Base-by-base conservation (phyloP, 2,113 vertebrate species). In the Lepisosteus oculatus region DNA sequence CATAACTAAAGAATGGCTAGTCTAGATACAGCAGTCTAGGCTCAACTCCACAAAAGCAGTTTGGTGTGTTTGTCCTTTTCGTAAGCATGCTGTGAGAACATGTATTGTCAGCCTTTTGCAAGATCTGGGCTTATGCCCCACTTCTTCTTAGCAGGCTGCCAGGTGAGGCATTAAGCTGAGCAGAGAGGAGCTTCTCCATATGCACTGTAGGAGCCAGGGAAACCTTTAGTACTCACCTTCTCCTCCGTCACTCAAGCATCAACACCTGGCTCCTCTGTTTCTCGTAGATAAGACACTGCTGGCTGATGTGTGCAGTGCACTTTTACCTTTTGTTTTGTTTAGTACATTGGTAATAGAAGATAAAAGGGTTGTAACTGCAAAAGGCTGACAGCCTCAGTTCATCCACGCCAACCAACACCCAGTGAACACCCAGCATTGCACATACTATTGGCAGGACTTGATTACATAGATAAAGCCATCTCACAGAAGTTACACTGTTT, bases 211-310 rank as follows among this genome's bases (percentile, higher is more conserved):
- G 5, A 51, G 47, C 8, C 5, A 51, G 5, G 4, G 47, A 51
- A 51, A 9, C 47, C 5, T 6, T 6, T 5, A 51, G 47, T 51
- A 2, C 47, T 9, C 5, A 5, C 47, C 47, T 51, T 5, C 47
- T 51, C 47, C 47, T 9, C 47, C 47, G 9, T 9, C 47, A 5
- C 47, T 51, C 5, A 51, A 51, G 9, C 47, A 51, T 2, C 47
- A 51, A 51, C 47, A 51, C 47, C 9, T 51, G 9, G 47, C 47
- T 51, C 71, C 76, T 81, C 80, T 85, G 83, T 67, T 76, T 74
- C 63, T 78, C 44, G 61, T 71, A 77, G 86, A 88, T 89, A 87
- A 89, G 64, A 15, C 43, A 45, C 43, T 14, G 41, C 43, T 5
- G 14, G 64, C 43, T 14, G 14, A 12, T 43, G 6, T 44, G 14